Base-by-base conservation (phyloP, 2,888 invertebrate species). In the Cryptus armator region DNA sequence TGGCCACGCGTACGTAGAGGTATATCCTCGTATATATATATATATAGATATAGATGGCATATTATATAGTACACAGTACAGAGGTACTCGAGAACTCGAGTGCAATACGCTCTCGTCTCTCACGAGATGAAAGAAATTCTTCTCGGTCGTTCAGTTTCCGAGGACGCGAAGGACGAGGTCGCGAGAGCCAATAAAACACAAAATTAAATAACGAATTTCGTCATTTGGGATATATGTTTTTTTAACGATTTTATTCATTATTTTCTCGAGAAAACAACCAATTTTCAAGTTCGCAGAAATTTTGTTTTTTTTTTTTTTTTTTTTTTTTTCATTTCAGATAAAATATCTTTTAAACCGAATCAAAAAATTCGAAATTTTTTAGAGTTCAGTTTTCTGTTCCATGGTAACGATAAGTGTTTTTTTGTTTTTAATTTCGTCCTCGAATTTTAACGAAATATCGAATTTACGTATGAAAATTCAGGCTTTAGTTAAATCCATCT, bases 131-230 rank as follows among this genome's bases (percentile, higher is more conserved):
- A 85, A 83, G 85, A 81, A 75, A 82, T 82, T 81, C 81, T 77
- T 78, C 82, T 62, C 64, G 75, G 86, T 81, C 88, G 85, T 88
- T 90, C 86, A 88, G 89, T 56, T 90, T 89, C 89, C 87, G 90
- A 88, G 80, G 85, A 86, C 48, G 83, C 62, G 83, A 84, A 85
- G 85, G 86, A 81, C 79, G 88, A 84, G 86, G 78, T 72, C 59
- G 44, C 29, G 24, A 56, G 24, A 56, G 24, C 24, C 24, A 24
- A 56, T 24, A 10, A 56, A 56, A 24, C 24, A 56, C 24, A 56
- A 56, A 3, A 56, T 56, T 10, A 9, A 53, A 19, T 10, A 53
- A 37, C 37, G 37, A 37, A 37, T 7, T 53, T 19, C 53, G 19
- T 53, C 3, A 53, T 53, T 37, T 9, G 3, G 2, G 2, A 24